Conservation (phyloP, 2,888 invertebrate genomes). For the Lathronympha strigana region DNA sequence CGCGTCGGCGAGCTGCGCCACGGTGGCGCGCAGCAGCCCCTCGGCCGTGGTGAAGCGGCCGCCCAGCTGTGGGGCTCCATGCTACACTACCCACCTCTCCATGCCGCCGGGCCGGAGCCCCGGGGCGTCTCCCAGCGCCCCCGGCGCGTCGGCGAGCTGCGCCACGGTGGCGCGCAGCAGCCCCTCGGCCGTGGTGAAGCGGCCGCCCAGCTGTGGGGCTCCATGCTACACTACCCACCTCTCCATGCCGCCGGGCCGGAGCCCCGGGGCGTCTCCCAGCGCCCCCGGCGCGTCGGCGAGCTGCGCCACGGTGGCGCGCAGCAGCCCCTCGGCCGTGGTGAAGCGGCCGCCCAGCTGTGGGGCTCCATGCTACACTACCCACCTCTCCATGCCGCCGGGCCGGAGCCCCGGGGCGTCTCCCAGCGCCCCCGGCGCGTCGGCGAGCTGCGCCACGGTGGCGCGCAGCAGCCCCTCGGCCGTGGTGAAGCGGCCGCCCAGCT, state of each 20-base stretch:
- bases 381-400: constrained; percentile 53
- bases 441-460: constrained; percentile 90
- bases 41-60: constrained; percentile 98
- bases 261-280: constrained; percentile 87
- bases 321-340: constrained; percentile 96
- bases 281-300: constrained; percentile 87
- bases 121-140: constrained; percentile 88
- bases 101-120: constrained; percentile 58
- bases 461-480: constrained; percentile 93
- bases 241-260: constrained; percentile 55
- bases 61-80: no score
- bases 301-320: constrained; percentile 89
- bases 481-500: no score
- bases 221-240: not conserved
- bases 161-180: constrained; percentile 87
- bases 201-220: no score
- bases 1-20: constrained; percentile 88
- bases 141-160: constrained; percentile 87
- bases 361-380: not conserved
- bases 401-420: constrained; percentile 86
- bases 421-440: constrained; percentile 86
- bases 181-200: constrained; percentile 98
- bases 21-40: constrained; percentile 89
- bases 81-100: not conserved
- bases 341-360: no score